phyloP scores from a whole-genome alignment of 2,113 vertebrate genomes.

The Bungarus multicinctus region DNA sequence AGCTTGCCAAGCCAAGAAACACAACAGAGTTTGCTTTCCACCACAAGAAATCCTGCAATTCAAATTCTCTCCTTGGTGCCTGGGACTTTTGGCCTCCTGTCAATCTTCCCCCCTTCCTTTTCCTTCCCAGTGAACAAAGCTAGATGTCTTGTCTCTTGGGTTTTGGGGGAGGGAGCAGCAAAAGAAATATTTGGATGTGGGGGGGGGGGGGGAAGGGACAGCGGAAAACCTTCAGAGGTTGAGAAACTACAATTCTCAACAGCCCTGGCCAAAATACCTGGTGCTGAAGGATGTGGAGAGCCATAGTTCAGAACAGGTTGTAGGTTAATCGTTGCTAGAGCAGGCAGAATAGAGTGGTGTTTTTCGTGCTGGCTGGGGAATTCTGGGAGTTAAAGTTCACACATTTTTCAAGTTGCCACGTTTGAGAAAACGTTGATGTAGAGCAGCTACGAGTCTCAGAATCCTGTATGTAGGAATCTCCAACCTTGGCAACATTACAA shows the following conservation, averaged over 20 bases:
- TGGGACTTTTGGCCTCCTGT: not conserved
- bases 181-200: not conserved
- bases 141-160: not conserved
- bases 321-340: not conserved
- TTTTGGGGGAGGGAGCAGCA: too few species aligned
- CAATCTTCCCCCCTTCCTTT: not conserved
- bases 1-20: slow-evolving; percentile 33
- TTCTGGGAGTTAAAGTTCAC: not conserved
- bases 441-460: not conserved
- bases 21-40: slow-evolving; percentile 30
- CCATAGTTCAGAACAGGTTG: not conserved
- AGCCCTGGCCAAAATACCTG: not conserved
- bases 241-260: not conserved
- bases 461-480: too few species aligned
- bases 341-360: not conserved
- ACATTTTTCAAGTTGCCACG: not conserved
- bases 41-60: not conserved
- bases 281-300: not conserved
- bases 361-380: not conserved
- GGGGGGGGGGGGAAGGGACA: too few species aligned
- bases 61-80: not conserved
- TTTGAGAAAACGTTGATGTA: not conserved
- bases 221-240: not conserved
- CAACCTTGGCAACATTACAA: too few species aligned
- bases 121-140: not conserved